Base-by-base conservation (phyloP, 2,888 invertebrate species). In the Acanthosepion pharaonis region DNA sequence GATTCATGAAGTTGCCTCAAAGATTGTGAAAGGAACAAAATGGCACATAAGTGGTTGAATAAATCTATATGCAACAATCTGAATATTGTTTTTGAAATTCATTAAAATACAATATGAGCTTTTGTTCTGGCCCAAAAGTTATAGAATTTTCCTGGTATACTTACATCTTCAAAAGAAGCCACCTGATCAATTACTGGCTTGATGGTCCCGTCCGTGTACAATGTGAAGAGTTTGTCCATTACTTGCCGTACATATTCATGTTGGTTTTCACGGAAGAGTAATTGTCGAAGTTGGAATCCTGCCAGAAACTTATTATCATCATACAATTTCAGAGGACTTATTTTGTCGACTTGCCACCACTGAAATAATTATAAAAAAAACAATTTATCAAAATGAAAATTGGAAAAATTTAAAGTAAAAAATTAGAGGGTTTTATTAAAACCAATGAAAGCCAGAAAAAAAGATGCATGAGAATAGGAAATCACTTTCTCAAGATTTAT, bases 341-440 rank as follows among this genome's bases (percentile, higher is more conserved):
- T 98, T 98, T 99, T 99, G 98, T 99, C 99, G 95, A 99, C 98
- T 98, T 99, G 99, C 99, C 99, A 99, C 99, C 99, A 99, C 97
- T 97, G 95, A 48, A 96, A 97, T 97, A 96, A 51, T 42, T 42
- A 42, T 42, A 42, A 42, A 42, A 42, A 42, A 42, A 42, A 42
- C 42, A 95, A n/a, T 23, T 25, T 0, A 28, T 28, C 28, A 64
- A 64, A 3, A 78, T 78, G 25, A 28, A 78, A n/a, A 78, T 78
- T n/a, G 9, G 15, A 53, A 55, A 55, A 55, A 15, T 15, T 11
- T 11, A 55, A 55, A 55, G 20, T 4, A 55, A 18, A 55, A 55
- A 55, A 20, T 1, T 0, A 55, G 20, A 55, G 18, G 15, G 15
- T 55, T 55, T 55, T 55, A 51, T 51, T 15, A 11, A 51, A 51